Percentiles rank a stretch among this genome's conserved stretches.
phyloP scores from a whole-genome alignment of 2,888 invertebrate species.

The Leucania comma region DNA sequence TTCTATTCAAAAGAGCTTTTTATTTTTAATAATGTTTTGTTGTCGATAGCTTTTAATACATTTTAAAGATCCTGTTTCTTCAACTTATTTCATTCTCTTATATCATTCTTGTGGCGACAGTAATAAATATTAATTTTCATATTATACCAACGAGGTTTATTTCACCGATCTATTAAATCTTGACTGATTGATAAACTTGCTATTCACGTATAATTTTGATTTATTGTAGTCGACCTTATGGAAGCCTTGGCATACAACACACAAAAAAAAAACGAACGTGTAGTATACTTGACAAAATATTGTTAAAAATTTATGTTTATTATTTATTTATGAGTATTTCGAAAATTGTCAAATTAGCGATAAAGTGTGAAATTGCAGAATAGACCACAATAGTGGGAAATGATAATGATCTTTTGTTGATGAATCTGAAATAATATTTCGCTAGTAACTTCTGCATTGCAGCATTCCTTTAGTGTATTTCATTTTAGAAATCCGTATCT shows the following conservation, averaged over 20 bases:
- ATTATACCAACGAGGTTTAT: conserved; percentile 4
- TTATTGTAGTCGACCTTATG: conserved; percentile 29
- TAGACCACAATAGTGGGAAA: neutral
- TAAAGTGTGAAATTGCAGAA: conserved; percentile 12
- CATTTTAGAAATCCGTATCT: neutral
- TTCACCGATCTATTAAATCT: neutral
- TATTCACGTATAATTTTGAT: conserved; percentile 27
- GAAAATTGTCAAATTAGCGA: conserved; percentile 15
- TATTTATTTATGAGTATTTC: neutral
- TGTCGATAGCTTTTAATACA: neutral
- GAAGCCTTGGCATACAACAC: conserved; percentile 52
- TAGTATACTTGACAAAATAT: neutral
- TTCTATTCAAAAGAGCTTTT: neutral
- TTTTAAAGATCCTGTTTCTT: neutral
- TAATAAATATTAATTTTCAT: conserved; percentile 9
- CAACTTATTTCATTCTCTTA: neutral
- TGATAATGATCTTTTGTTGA: neutral
- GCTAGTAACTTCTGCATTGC: neutral
- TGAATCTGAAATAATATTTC: neutral
- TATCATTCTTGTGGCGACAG: neutral
- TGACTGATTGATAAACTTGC: conserved; percentile 23
- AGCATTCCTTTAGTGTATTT: neutral
- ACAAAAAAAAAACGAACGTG: conserved; percentile 7
- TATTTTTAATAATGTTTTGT: neutral
- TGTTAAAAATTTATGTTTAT: conserved; percentile 1